phyloP scores from a whole-genome alignment of 2,113 vertebrate species.

The Glaucidium brasilianum region DNA sequence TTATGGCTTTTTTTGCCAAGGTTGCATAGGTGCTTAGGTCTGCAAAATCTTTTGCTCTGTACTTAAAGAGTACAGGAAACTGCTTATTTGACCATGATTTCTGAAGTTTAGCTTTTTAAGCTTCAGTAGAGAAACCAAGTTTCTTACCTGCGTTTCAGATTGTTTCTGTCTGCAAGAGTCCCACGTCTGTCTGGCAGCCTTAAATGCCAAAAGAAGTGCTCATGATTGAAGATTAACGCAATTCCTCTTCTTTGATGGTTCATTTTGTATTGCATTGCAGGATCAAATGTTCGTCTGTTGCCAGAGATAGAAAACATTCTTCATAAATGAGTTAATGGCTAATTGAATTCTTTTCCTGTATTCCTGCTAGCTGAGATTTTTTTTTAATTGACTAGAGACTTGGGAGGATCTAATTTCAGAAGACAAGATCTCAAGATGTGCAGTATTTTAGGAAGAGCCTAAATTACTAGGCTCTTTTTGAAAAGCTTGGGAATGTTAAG shows the following conservation, averaged over 20 bases:
- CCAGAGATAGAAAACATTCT: background rate
- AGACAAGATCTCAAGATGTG: background rate
- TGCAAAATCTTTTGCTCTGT: background rate
- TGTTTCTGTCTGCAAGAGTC: constrained; percentile 80
- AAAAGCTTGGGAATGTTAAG: background rate
- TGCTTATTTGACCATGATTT: background rate
- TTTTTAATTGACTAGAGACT: background rate
- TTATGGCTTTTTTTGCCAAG: background rate
- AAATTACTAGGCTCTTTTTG: background rate
- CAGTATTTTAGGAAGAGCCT: background rate
- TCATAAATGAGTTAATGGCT: background rate
- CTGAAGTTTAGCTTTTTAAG: background rate
- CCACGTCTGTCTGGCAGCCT: constrained; percentile 73
- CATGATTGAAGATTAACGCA: constrained; percentile 94
- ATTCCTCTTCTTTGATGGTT: constrained; percentile 81
- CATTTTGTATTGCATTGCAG: constrained; percentile 87
- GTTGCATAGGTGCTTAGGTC: background rate
- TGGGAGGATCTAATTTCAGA: background rate
- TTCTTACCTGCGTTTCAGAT: constrained; percentile 79
- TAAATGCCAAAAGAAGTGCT: constrained; percentile 86
- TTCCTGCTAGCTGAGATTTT: background rate
- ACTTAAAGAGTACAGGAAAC: background rate
- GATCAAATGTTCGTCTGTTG: constrained; percentile 71
- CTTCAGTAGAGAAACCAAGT: background rate
- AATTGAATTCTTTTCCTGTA: background rate